Conservation (phyloP, 2,888 invertebrate genomes). For the Cosmopolites sordidus region DNA sequence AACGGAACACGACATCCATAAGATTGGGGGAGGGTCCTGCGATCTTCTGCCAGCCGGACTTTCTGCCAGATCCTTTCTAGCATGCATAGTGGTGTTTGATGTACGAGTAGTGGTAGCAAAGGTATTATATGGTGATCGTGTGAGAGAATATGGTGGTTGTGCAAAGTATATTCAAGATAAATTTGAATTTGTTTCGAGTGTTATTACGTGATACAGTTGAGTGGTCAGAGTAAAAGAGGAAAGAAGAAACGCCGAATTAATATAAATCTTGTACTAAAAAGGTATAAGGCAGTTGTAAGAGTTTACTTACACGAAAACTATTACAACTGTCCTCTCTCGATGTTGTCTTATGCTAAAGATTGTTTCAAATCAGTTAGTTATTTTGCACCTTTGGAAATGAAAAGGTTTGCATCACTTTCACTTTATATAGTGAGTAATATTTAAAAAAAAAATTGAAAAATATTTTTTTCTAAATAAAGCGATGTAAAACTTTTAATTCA, state of each 20-base stretch:
- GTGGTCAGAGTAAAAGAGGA: constrained; percentile 13
- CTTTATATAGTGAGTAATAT: too few relatives aligned
- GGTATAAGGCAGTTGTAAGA: constrained; percentile 33
- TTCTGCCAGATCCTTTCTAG: constrained; percentile 38
- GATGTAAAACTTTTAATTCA: too few relatives aligned
- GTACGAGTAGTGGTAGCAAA: neutral
- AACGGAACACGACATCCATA: constrained; percentile 64
- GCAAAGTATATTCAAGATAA: neutral
- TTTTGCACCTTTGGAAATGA: too few relatives aligned
- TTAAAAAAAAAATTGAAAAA: too few relatives aligned
- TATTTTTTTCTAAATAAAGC: too few relatives aligned
- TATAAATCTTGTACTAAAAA: neutral
- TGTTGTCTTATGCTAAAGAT: constrained; percentile 4
- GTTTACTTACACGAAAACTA: constrained; percentile 34
- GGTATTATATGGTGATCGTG: too few relatives aligned
- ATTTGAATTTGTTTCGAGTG: constrained; percentile 3
- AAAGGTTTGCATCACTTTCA: too few relatives aligned
- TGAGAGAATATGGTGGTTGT: constrained; percentile 1
- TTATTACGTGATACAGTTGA: neutral
- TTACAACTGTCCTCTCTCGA: constrained; percentile 33
- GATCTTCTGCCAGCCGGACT: constrained; percentile 64
- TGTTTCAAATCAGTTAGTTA: neutral
- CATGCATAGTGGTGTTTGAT: neutral
- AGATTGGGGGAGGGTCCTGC: constrained; percentile 61
- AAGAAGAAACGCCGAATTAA: constrained; percentile 22